Evolutionary conservation across 2,797 vertebrate genomes (phyloP), one percentile per base, ranked within the genome.

Genomic region (Acrossocheilus wenchowensis): DNA sequence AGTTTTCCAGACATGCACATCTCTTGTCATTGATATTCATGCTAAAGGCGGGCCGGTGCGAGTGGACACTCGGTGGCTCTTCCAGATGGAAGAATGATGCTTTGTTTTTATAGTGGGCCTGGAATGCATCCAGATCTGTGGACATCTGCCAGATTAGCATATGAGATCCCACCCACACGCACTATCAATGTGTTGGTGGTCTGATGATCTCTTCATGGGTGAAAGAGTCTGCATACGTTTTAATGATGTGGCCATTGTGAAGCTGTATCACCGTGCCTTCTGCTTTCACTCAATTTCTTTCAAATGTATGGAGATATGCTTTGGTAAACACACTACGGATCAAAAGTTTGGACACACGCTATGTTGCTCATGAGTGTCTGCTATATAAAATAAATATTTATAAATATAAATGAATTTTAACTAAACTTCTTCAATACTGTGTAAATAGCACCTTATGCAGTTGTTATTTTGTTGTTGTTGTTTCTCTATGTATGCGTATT

Each of bases 81-180:
- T 92, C 89, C 92, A 75, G 39, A 77, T 89, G 90, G 87, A 89
- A 91, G 91, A 93, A 90, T 91, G 92, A 89, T 64, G 83, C 91
- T 93, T 94, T 95, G 95, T 95, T 96, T 95, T 95, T 93, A 94
- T 93, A 94, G 92, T 93, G 89, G 90, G 92, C 87, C 92, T 94
- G 94, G 95, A 96, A 96, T 95, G 94, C 92, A 92, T 93, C 78
- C 90, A 92, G 89, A 90, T 93, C 91, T 88, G 92, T 79, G 92
- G 94, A 95, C 95, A 95, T 96, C 94, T 96, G 94, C 93, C 94
- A 93, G 92, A 95, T 96, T 96, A 95, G 93, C 95, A 95, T 96
- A 92, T 89, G 92, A 92, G 93, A 93, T 91, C 91, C 91, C 87
- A 89, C 93, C 93, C 92, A 79, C 82, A 87, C 91, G 91, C 91